These are phyloP conservation scores for Carassius gibelio DNA, from an alignment of 2,113 vertebrate genomes.

Conservation along the genomic window DNA sequence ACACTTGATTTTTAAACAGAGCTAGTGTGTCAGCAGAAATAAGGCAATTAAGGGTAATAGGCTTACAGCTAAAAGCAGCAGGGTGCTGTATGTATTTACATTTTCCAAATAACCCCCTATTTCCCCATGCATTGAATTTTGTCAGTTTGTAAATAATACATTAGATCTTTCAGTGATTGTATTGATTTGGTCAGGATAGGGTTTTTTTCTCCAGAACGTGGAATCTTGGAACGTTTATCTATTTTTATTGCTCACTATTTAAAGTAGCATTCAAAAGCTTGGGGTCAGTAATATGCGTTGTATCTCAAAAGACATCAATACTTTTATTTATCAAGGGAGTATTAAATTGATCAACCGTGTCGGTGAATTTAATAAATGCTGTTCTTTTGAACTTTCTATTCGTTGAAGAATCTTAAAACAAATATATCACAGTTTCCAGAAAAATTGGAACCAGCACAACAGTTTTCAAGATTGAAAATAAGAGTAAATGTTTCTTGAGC, in stretches of 20 bases:
- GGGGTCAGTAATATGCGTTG: no score
- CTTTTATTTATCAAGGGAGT: no score
- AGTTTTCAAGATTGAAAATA: no score
- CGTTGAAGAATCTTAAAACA: no score
- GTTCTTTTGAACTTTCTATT: no score
- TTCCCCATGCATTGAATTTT: not conserved
- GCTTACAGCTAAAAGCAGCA: slow-evolving; percentile 1
- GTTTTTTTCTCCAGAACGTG: not conserved
- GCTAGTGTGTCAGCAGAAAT: slow-evolving; percentile 12
- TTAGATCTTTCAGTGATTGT: not conserved
- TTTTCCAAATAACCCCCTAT: not conserved
- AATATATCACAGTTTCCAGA: no score
- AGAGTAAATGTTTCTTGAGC: no score
- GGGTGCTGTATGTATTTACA: not conserved
- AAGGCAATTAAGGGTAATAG: slow-evolving; percentile 14
- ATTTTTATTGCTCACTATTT: no score
- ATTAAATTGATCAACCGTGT: no score
- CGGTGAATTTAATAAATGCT: no score
- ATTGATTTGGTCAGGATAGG: not conserved
- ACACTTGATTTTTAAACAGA: not conserved
- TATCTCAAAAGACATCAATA: no score
- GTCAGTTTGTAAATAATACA: not conserved
- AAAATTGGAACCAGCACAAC: no score
- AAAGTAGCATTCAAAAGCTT: not conserved
- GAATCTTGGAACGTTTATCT: not conserved